Conservation (phyloP, 2,113 vertebrate species). For the Plecturocebus donacophilus region DNA sequence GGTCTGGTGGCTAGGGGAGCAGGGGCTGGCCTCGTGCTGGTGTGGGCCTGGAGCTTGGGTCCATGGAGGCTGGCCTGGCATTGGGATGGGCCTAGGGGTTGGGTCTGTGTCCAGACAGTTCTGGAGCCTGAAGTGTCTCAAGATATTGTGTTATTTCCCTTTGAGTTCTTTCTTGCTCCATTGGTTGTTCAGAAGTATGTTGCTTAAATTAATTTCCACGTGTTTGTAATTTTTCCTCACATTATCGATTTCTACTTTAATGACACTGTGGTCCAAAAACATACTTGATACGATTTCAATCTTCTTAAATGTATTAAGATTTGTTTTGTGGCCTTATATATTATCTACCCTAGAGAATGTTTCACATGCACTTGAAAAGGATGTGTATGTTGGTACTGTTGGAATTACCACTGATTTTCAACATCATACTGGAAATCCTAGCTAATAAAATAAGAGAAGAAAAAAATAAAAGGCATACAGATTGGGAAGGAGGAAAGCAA, state of each 20-base stretch:
- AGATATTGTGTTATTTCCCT: background rate
- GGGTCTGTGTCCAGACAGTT: no score
- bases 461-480: background rate
- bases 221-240: background rate
- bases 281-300: background rate
- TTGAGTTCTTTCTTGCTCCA: background rate
- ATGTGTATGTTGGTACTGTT: background rate
- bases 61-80: background rate
- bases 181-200: background rate
- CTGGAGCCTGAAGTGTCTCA: background rate
- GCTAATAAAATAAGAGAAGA: background rate
- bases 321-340: background rate
- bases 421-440: background rate
- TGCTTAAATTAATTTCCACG: background rate
- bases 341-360: background rate
- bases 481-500: background rate
- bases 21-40: background rate
- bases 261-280: background rate
- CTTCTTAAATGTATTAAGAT: background rate
- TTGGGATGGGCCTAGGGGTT: background rate
- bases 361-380: background rate
- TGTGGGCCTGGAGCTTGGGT: background rate
- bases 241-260: background rate
- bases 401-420: background rate
- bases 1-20: background rate